Conservation (phyloP, 2,113 vertebrate species). For the Nerophis ophidion region DNA sequence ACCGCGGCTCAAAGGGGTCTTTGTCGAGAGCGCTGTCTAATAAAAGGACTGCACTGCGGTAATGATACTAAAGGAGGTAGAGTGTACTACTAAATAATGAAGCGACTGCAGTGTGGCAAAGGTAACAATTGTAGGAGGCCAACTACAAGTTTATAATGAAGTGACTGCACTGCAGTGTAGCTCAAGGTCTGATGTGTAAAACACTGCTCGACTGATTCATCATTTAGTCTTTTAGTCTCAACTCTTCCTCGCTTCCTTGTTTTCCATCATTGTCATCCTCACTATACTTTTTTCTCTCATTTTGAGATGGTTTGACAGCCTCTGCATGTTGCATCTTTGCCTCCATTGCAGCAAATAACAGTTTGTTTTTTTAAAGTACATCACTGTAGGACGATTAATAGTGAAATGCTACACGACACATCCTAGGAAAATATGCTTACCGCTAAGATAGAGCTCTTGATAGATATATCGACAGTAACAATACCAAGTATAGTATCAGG, state of each 20-base stretch:
- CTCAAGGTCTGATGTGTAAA: background rate
- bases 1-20: constrained; percentile 36
- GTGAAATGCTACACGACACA: too few relatives aligned
- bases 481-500: too few relatives aligned
- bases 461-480: too few relatives aligned
- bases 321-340: too few relatives aligned
- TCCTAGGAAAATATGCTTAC: too few relatives aligned
- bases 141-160: constrained; percentile 6
- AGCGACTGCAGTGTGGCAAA: constrained; percentile 34
- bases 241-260: background rate
- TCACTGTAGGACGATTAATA: too few relatives aligned
- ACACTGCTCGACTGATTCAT: background rate
- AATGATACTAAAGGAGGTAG: constrained; percentile 42
- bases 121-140: constrained; percentile 23
- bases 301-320: background rate
- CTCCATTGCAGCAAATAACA: too few relatives aligned
- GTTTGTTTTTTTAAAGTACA: too few relatives aligned
- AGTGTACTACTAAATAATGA: constrained; percentile 51
- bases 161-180: background rate
- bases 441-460: too few relatives aligned
- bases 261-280: background rate
- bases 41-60: constrained; percentile 44
- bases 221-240: background rate
- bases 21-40: constrained; percentile 37
- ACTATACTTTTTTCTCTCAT: background rate